These are phyloP conservation scores for Glaucomys volans DNA, from an alignment of 2,113 vertebrate species.

Conservation along the genomic window DNA sequence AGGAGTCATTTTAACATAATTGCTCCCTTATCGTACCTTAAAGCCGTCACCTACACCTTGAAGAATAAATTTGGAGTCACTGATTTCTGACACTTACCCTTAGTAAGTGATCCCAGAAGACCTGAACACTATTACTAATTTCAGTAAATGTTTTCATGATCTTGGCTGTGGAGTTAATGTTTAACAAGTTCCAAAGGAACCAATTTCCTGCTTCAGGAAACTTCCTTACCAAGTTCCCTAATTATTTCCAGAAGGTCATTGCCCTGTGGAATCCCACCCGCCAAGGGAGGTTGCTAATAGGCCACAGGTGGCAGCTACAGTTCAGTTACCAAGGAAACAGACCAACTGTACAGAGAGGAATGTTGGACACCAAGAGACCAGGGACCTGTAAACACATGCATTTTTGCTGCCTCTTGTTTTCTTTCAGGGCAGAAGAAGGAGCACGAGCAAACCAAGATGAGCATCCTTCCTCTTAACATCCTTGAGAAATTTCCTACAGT, in stretches of 20 bases:
- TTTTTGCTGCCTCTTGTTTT: not conserved
- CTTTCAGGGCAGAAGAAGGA: not conserved
- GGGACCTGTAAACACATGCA: not conserved
- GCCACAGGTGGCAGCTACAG: conserved; percentile 58
- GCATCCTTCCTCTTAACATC: not conserved
- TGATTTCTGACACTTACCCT: conserved; percentile 25
- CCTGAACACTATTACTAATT: conserved; percentile 36
- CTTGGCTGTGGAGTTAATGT: conserved; percentile 25
- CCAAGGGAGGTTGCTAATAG: conserved; percentile 53
- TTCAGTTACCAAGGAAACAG: conserved; percentile 72
- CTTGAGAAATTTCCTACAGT: not conserved
- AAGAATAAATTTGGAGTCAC: conserved; percentile 53
- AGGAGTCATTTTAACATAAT: conserved; percentile 63
- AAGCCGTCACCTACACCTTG: conserved; percentile 32
- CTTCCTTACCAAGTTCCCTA: conserved; percentile 70
- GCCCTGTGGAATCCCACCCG: not conserved
- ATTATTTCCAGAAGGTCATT: conserved; percentile 62
- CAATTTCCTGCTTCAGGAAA: conserved; percentile 76
- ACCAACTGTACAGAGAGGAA: not conserved
- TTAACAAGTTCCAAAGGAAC: conserved; percentile 81
- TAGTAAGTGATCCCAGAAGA: conserved; percentile 50
- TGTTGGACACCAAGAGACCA: not conserved
- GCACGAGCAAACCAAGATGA: not conserved
- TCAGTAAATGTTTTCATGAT: conserved; percentile 68
- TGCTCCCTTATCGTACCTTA: conserved; percentile 63